Base-by-base conservation (phyloP, 2,797 vertebrate genomes). In the Cryptoblepharus egeriae region DNA sequence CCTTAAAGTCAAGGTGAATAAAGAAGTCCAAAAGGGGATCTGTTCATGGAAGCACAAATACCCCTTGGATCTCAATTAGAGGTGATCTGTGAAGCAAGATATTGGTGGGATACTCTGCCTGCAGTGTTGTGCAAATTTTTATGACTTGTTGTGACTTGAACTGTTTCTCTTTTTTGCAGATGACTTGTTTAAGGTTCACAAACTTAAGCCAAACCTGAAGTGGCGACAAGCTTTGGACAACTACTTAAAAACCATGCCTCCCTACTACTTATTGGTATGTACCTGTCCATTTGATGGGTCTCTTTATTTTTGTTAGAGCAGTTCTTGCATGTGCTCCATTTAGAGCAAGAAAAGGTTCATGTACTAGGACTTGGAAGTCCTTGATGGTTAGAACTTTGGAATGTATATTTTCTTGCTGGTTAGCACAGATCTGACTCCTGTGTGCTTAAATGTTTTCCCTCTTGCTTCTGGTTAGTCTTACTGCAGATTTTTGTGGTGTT, bases 161-260 rank as follows among this genome's bases (percentile, higher is more conserved):
- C 24, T 87, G n/a, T 90, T 94, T 90, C 87, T 77, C 91, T 93
- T 89, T 95, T 83, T 94, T 94, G 86, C 97, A 99, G 99, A 99
- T 93, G 99, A 99, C 93, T 96, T 99, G 93, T 99, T 99, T 94
- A 99, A 99, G 97, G 97, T 99, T 95, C 98, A 99, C 96, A 99
- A 99, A 95, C 96, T 99, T 90, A 99, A 99, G 95, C 97, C 98
- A 95, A 99, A 97, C 95, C 95, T 98, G 92, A 99, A 99, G 96
- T 99, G 99, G 98, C 95, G 97, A 78, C 98, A 99, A 94, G 95
- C 97, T 88, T 98, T 99, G 93, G 99, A 99, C 95, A 97, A 97
- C 95, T 99, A 99, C 96, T 96, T 99, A 96, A 99, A 99, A 97
- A 97, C 97, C 30, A 98, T 98, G 97, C 98, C 99, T 94, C 97